A percentile compares a stretch with the other conserved stretches of the same genome.
These are phyloP conservation scores for Tanytarsus gracilentus DNA, from an alignment of 2,888 invertebrate genomes.

Conservation along the genomic window DNA sequence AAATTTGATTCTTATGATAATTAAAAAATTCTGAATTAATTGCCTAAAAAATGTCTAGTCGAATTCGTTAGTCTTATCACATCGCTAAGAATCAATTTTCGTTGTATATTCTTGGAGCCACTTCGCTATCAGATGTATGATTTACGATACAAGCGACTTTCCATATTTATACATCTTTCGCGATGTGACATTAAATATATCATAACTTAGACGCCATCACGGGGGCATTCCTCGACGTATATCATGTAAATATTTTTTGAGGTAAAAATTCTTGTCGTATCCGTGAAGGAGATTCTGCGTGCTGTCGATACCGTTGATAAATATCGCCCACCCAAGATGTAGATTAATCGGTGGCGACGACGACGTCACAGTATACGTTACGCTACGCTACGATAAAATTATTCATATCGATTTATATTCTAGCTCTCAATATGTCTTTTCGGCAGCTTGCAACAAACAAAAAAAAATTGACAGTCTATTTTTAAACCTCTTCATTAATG, in stretches of 20 bases:
- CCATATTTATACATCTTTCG: slow-evolving; percentile 1
- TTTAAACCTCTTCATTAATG: slow-evolving; percentile 1
- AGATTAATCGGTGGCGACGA: not conserved
- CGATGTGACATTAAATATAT: slow-evolving; percentile 3
- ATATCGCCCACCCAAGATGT: slow-evolving; percentile 12
- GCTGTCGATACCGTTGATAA: not conserved
- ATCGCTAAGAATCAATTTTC: too few relatives aligned
- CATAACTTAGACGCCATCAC: slow-evolving; percentile 8
- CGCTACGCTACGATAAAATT: not conserved
- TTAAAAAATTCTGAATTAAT: too few relatives aligned
- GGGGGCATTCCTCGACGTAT: too few relatives aligned
- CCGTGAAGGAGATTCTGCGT: not conserved
- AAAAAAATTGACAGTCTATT: not conserved
- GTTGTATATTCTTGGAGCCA: too few relatives aligned
- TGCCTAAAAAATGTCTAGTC: too few relatives aligned
- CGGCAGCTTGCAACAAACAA: not conserved
- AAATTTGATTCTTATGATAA: too few relatives aligned
- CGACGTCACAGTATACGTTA: too few relatives aligned
- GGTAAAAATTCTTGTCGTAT: not conserved
- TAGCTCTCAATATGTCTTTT: not conserved
- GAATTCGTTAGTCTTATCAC: too few relatives aligned
- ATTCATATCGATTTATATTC: not conserved
- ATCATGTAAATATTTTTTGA: too few relatives aligned
- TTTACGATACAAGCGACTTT: not conserved
- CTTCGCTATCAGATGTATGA: too few relatives aligned